phyloP scores from a whole-genome alignment of 2,113 vertebrate genomes.

The Albula goreensis region DNA sequence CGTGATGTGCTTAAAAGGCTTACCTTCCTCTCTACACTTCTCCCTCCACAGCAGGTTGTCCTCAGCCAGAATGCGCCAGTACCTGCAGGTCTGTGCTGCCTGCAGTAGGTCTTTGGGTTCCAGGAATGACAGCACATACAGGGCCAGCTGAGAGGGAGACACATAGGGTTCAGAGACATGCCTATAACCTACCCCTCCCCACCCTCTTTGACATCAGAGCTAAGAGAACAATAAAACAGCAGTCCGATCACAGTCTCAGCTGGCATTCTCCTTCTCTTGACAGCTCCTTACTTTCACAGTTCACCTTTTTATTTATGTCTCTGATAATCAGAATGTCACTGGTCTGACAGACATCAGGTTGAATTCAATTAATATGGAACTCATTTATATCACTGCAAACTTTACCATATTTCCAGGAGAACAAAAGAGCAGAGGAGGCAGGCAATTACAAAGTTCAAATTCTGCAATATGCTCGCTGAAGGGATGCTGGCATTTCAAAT shows the following conservation, averaged over 20 bases:
- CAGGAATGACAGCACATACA: slow-evolving; percentile 98
- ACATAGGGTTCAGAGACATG: neutral
- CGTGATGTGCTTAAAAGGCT: slow-evolving; percentile 36
- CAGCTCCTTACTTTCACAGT: neutral
- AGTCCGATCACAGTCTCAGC: too few relatives aligned
- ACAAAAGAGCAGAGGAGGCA: neutral
- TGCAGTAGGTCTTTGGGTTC: slow-evolving; percentile 98
- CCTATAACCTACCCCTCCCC: neutral
- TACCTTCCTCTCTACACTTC: slow-evolving; percentile 97
- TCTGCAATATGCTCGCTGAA: neutral
- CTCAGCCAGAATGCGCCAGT: slow-evolving; percentile 97
- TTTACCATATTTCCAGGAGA: neutral
- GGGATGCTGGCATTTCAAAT: neutral
- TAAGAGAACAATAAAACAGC: too few relatives aligned
- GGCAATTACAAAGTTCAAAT: neutral
- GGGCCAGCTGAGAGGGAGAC: slow-evolving; percentile 79
- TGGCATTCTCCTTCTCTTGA: neutral
- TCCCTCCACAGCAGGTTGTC: slow-evolving; percentile 99
- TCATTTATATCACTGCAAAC: neutral
- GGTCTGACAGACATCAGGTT: neutral
- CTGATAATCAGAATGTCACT: neutral
- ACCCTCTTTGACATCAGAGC: too few relatives aligned
- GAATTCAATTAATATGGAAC: neutral
- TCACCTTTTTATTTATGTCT: neutral
- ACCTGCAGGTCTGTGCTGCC: slow-evolving; percentile 96